A percentile compares a stretch with the other conserved stretches of the same genome.
Conservation (phyloP, 1,140 invertebrate genomes). For the Nautilus pompilius region DNA sequence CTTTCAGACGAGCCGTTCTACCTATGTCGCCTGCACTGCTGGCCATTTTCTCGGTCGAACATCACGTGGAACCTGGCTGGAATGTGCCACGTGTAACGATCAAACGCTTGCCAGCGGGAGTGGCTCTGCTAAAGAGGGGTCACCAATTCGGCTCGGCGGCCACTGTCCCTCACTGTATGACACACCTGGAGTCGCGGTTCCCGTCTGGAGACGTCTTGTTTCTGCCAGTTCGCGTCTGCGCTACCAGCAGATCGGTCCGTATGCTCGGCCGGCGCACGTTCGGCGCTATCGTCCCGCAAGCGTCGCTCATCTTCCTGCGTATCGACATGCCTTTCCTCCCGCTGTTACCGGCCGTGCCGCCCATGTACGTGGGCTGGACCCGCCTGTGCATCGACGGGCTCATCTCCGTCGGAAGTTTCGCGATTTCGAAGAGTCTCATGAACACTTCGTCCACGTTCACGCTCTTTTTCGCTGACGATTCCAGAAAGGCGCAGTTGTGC, state of each 20-base stretch:
- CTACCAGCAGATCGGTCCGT: slow-evolving; percentile 78
- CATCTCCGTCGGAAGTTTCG: slow-evolving; percentile 80
- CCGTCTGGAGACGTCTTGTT: slow-evolving; percentile 4
- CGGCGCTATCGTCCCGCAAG: slow-evolving; percentile 78
- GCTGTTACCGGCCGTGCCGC: slow-evolving; percentile 16
- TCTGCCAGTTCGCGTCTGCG: slow-evolving; percentile 62
- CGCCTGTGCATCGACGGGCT: slow-evolving; percentile 76
- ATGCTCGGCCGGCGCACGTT: slow-evolving; percentile 80
- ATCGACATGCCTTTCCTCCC: slow-evolving; percentile 66
- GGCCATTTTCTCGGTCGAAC: too few relatives aligned
- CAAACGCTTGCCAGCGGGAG: too few relatives aligned
- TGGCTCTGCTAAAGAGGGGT: too few relatives aligned
- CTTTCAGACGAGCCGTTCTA: too few relatives aligned
- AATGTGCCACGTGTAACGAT: too few relatives aligned
- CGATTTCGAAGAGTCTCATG: slow-evolving; percentile 74
- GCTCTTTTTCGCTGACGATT: slow-evolving; percentile 78
- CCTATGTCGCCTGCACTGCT: too few relatives aligned
- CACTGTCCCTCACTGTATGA: slow-evolving; percentile 23
- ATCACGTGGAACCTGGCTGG: too few relatives aligned
- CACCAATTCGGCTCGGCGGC: too few relatives aligned
- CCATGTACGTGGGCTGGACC: slow-evolving; percentile 44
- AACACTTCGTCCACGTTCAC: slow-evolving; percentile 77
- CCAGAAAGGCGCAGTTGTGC: slow-evolving; percentile 70
- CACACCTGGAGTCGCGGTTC: slow-evolving; percentile 15
- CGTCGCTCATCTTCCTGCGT: slow-evolving; percentile 74